Evolutionary conservation across 2,888 invertebrate genomes (phyloP).

Genomic region (Empis livida): DNA sequence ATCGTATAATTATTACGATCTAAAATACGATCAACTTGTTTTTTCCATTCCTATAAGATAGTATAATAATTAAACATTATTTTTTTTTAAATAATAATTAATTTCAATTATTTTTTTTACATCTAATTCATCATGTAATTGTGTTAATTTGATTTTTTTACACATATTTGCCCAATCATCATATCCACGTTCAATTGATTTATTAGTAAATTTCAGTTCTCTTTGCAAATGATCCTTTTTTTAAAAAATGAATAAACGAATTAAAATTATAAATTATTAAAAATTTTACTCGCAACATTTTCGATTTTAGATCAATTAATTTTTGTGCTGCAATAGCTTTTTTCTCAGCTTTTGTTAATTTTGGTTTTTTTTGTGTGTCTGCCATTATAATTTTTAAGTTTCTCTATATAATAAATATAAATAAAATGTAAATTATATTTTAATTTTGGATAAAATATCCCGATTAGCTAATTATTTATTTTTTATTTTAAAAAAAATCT

Average conservation of each 20-base stretch:
- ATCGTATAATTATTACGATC: slow-evolving; percentile 24
- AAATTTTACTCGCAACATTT: not conserved
- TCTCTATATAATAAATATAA: too few relatives aligned
- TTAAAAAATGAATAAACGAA: too few relatives aligned
- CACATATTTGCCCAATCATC: slow-evolving; percentile 24
- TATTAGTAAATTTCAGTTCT: slow-evolving; percentile 24
- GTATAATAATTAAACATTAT: too few relatives aligned
- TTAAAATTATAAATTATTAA: too few relatives aligned
- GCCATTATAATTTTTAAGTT: too few relatives aligned
- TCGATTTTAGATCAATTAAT: not conserved
- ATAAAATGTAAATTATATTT: too few relatives aligned
- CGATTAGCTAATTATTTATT: too few relatives aligned
- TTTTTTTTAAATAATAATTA: not conserved
- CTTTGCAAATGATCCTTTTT: slow-evolving; percentile 21
- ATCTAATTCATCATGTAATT: slow-evolving; percentile 23
- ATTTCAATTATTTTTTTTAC: slow-evolving; percentile 3
- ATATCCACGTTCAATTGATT: slow-evolving; percentile 18
- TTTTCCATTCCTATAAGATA: slow-evolving; percentile 17
- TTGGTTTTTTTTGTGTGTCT: not conserved
- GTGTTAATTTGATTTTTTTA: slow-evolving; percentile 20
- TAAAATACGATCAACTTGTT: slow-evolving; percentile 15
- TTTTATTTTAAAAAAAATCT: too few relatives aligned
- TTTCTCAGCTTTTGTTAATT: not conserved
- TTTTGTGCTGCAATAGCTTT: not conserved
- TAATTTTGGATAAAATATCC: too few relatives aligned